Evolutionary conservation across 2,113 vertebrate genomes (phyloP), one percentile per base, ranked within the genome.

Genomic region (Rhadina sibilatrix): DNA sequence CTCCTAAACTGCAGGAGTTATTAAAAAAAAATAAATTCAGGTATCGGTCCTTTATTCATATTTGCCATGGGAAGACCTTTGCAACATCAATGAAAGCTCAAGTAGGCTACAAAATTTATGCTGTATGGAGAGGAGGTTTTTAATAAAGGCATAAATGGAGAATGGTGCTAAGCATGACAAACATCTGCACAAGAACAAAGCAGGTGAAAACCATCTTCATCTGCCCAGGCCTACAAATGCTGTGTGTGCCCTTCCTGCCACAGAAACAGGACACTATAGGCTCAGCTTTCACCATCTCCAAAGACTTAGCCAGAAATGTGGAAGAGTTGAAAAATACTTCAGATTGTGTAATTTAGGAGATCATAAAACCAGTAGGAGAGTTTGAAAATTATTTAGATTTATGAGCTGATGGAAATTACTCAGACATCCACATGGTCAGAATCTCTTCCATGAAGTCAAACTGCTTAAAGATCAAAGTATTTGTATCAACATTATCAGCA

Each of bases 401-500:
- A 96, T 75, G 95, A 95, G 83, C 83, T 96, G 94, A 83, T 90
- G 49, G 94, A 94, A 89, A 42, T 91, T 94, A 61, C 60, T 82
- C 56, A 95, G 75, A 94, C 75, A 71, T 90, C 79, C 85, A 78
- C 78, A 78, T 10, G 0, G 88, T 71, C 90, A 79, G 76, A 93
- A 96, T 93, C 82, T 86, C 69, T 94, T 90, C 82, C 87, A 96
- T 69, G 71, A 75, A 94, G 76, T 82, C 64, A 92, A 89, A 93
- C 56, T 47, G 83, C 77, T 87, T 85, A 59, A 94, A 94, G 93
- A 94, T 97, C 90, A 97, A 97, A 96, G 94, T 93, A 85, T 84
- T 88, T 86, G 59, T 53, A 94, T 87, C 82, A 93, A 70, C 71
- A 82, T 90, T 96, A 96, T 89, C 79, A 87, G 78, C 65, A 84